Percentiles rank a stretch among this genome's conserved stretches.
These are phyloP conservation scores for Himalopsyche tibetana DNA, from an alignment of 2,888 invertebrate species.

Conservation along the genomic window DNA sequence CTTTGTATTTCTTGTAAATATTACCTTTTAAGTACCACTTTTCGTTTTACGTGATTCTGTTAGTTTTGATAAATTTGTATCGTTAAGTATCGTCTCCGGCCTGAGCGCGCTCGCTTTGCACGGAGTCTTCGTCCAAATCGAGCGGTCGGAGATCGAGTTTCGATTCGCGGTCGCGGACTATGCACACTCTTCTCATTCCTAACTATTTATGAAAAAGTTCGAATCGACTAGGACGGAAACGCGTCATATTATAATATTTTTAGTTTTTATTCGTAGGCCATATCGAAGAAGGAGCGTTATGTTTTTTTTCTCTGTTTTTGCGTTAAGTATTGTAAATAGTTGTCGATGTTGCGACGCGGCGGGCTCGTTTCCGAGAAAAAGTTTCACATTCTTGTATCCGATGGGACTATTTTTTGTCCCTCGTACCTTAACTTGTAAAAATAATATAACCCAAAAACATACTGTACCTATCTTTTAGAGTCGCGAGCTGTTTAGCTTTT, in stretches of 20 bases:
- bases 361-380: slow-evolving; percentile 44
- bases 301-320: slow-evolving; percentile 52
- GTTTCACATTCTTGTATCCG: not conserved
- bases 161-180: slow-evolving; percentile 38
- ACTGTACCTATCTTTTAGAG: not conserved
- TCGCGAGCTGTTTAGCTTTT: not conserved
- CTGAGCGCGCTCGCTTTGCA: slow-evolving; percentile 58
- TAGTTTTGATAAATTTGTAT: slow-evolving; percentile 57
- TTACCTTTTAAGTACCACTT: slow-evolving; percentile 44
- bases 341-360: slow-evolving; percentile 32
- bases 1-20: slow-evolving; percentile 63
- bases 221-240: slow-evolving; percentile 63
- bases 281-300: slow-evolving; percentile 57
- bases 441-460: not conserved
- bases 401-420: slow-evolving; percentile 16
- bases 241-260: slow-evolving; percentile 56
- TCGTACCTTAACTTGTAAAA: slow-evolving; percentile 7
- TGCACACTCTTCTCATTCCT: slow-evolving; percentile 47
- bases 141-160: slow-evolving; percentile 46
- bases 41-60: slow-evolving; percentile 59
- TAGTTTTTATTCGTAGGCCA: slow-evolving; percentile 53
- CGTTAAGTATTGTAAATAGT: slow-evolving; percentile 55
- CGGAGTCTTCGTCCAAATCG: slow-evolving; percentile 43
- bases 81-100: slow-evolving; percentile 50
- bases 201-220: slow-evolving; percentile 61